Percentiles rank a stretch among this genome's conserved stretches.
phyloP scores from a whole-genome alignment of 2,113 vertebrate genomes.

The Gobio gobio region DNA sequence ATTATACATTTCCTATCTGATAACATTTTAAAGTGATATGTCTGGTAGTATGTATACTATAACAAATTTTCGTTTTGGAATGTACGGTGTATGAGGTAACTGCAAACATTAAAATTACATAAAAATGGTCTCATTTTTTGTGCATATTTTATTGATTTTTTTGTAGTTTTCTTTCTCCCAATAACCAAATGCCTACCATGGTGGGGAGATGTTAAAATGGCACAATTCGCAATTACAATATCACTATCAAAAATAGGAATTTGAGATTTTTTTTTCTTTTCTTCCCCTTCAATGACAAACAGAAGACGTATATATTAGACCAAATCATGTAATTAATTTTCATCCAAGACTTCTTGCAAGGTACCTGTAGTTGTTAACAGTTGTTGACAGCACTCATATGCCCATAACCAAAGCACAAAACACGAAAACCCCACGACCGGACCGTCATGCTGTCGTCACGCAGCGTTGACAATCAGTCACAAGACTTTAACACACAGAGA shows the following conservation, averaged over 20 bases:
- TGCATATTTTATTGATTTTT: slow-evolving; percentile 78
- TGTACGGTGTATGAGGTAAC: slow-evolving; percentile 98
- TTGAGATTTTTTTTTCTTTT: slow-evolving; percentile 75
- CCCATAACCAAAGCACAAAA: slow-evolving; percentile 68
- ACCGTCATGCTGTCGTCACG: slow-evolving; percentile 58
- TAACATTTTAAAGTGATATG: slow-evolving; percentile 95
- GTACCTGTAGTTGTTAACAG: slow-evolving; percentile 68
- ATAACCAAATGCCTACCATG: slow-evolving; percentile 75
- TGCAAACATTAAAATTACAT: slow-evolving; percentile 97
- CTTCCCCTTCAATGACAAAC: slow-evolving; percentile 83
- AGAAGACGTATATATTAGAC: slow-evolving; percentile 77
- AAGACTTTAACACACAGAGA: slow-evolving; percentile 70
- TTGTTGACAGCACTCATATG: slow-evolving; percentile 64
- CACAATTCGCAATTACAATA: slow-evolving; percentile 76
- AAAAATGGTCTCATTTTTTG: slow-evolving; percentile 87
- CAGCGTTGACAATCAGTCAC: slow-evolving; percentile 65
- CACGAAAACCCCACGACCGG: slow-evolving; percentile 69
- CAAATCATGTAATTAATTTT: slow-evolving; percentile 76
- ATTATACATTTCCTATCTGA: slow-evolving; percentile 86
- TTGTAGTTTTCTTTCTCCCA: slow-evolving; percentile 67
- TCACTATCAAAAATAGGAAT: slow-evolving; percentile 93
- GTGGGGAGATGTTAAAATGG: slow-evolving; percentile 85
- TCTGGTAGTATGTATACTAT: slow-evolving; percentile 96
- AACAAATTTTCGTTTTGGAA: slow-evolving; percentile 94
- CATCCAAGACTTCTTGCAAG: slow-evolving; percentile 71